phyloP scores from a whole-genome alignment of 1,140 invertebrate genomes.

The Venustaconcha ellipsiformis region DNA sequence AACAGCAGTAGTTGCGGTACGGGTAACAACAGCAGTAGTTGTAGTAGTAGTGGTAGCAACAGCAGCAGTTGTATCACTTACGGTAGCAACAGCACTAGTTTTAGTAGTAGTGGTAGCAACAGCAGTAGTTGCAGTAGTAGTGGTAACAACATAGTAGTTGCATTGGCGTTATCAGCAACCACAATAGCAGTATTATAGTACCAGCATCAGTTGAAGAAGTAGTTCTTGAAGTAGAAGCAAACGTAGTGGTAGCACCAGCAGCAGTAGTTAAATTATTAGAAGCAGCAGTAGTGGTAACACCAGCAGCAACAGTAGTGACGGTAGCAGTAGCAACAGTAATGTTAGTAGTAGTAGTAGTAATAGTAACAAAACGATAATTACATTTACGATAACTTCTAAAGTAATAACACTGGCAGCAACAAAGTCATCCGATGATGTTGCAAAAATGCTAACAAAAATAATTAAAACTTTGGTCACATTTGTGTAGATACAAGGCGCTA shows the following conservation, averaged over 20 bases:
- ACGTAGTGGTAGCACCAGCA: constrained; percentile 12
- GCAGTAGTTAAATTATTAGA: constrained; percentile 8
- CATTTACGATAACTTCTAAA: too few relatives aligned
- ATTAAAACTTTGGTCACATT: too few relatives aligned
- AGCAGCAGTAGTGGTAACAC: constrained; percentile 17
- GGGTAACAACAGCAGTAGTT: constrained; percentile 27
- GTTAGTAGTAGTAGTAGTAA: constrained; percentile 14
- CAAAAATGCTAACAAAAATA: too few relatives aligned
- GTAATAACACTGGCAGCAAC: too few relatives aligned
- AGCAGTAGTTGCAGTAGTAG: constrained; percentile 22
- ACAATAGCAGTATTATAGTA: constrained; percentile 26
- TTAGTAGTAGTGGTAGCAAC: constrained; percentile 24
- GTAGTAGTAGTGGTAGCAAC: constrained; percentile 23
- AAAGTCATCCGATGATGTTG: too few relatives aligned
- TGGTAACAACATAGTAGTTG: constrained; percentile 25
- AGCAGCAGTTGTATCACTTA: neutral
- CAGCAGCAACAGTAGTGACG: constrained; percentile 20
- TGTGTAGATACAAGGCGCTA: too few relatives aligned
- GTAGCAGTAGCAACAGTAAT: constrained; percentile 22
- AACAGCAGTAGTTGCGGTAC: constrained; percentile 20
- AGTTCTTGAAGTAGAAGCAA: constrained; percentile 12
- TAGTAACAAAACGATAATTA: neutral
- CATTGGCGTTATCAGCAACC: constrained; percentile 19
- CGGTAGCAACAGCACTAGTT: constrained; percentile 17
- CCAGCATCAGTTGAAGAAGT: constrained; percentile 16